These are phyloP conservation scores for Diloba caeruleocephala DNA, from an alignment of 2,888 invertebrate species.

Conservation along the genomic window DNA sequence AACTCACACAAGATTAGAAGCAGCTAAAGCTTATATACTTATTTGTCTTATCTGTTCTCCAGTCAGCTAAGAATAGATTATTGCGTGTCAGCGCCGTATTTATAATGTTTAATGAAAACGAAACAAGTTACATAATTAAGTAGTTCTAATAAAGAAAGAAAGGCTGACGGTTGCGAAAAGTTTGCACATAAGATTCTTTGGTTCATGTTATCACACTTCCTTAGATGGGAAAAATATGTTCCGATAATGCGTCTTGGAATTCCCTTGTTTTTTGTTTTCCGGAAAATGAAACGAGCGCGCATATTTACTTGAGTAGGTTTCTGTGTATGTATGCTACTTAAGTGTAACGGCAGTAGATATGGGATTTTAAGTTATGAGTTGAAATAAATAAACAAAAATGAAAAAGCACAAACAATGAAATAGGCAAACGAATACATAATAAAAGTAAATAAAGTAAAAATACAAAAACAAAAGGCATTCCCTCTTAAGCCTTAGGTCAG, in stretches of 20 bases:
- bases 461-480: too few species aligned
- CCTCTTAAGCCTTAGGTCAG: too few species aligned
- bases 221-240: constrained; percentile 79
- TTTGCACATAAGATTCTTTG: constrained; percentile 75
- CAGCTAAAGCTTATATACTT: not conserved
- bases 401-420: too few species aligned
- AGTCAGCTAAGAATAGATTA: constrained; percentile 6
- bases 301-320: constrained; percentile 16
- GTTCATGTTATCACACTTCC: constrained; percentile 74
- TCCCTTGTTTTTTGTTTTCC: constrained; percentile 60
- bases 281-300: constrained; percentile 40
- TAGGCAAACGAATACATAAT: too few species aligned
- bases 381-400: too few species aligned
- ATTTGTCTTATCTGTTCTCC: not conserved
- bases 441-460: too few species aligned
- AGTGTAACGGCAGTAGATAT: too few species aligned
- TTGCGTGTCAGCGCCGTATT: constrained; percentile 5
- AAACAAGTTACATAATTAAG: constrained; percentile 69
- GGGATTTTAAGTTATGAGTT: too few species aligned
- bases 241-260: constrained; percentile 71
- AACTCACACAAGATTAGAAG: not conserved
- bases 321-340: not conserved
- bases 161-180: constrained; percentile 47
- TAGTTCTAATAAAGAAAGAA: constrained; percentile 64
- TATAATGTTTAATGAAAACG: constrained; percentile 47